phyloP scores from a whole-genome alignment of 2,797 vertebrate genomes.

The Tragelaphus oryx region DNA sequence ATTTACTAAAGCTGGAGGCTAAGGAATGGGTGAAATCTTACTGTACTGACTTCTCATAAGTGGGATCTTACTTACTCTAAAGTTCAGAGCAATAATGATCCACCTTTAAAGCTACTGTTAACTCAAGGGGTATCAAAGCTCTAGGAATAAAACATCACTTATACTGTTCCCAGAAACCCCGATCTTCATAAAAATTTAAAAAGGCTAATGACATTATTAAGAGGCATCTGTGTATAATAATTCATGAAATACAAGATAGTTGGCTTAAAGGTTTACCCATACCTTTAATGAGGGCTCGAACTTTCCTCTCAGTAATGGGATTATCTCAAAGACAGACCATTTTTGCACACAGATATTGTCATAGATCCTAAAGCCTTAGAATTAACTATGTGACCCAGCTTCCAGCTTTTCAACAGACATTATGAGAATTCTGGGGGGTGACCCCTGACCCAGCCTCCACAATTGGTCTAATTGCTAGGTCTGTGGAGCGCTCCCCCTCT shows the following conservation, averaged over 20 bases:
- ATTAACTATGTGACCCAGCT: neutral
- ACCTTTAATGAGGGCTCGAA: neutral
- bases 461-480: neutral
- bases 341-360: neutral
- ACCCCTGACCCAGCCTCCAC: neutral
- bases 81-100: too few species aligned
- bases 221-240: neutral
- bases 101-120: too few species aligned
- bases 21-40: neutral
- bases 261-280: neutral
- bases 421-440: neutral
- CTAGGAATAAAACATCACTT: neutral
- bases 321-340: neutral
- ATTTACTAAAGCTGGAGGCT: neutral
- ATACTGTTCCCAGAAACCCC: neutral
- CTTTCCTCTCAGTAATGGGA: neutral
- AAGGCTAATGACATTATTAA: neutral
- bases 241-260: neutral
- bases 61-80: neutral
- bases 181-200: neutral
- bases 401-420: neutral
- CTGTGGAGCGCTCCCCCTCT: neutral
- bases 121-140: too few species aligned
- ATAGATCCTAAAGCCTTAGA: neutral
- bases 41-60: neutral